Evolutionary conservation across 37 sponge, comb jelly and placozoan species (phyloP), one percentile per base, ranked within the genome.

Genomic region (Chondrilla cf. caribensis): DNA sequence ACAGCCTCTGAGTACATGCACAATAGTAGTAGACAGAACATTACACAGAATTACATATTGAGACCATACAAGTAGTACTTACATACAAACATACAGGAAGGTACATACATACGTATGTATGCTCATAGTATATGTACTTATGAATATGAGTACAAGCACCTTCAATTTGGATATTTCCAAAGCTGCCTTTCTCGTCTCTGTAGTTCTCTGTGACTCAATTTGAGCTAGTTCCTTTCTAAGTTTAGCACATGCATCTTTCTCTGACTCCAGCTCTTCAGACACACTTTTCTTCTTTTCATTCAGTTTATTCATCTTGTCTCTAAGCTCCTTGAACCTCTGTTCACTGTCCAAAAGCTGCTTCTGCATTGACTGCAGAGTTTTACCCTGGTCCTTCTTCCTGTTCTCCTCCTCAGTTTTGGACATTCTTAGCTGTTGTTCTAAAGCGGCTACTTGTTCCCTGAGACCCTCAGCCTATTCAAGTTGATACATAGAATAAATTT

Each of bases 251-350:
- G 24, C 44, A 39, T 73, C 6, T 9, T 40, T 37, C 25, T 73
- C 76, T 43, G 76, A n/a, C 24, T 73, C 76, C 17, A 73, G 44
- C 76, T 73, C 44, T 39, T 37, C 76, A 8, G 41, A 8, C 24
- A 37, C 25, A 22, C 41, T 40, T 25, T 39, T 73, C 18, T 25
- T 73, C 2, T 39, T 37, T 37, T 40, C 76, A 43, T 39, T 73
- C 21, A 38, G 25, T 6, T 73, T 73, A 38, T 22, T 22, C 19
- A 43, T 37, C 44, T 73, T 73, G 1, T 73, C 76, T 24, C 22
- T 22, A 14, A 73, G 76, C 44, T 73, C 64, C 64, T 62, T 62
- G 6, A 62, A 9, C 22, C 29, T 6, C 29, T 62, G 64, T 15
- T n/a, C 29, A 29, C 29, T 62, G 25, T 62, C 64, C 7, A 7